Conservation (phyloP, 2,888 invertebrate genomes). For the Drosophila neotestacea region DNA sequence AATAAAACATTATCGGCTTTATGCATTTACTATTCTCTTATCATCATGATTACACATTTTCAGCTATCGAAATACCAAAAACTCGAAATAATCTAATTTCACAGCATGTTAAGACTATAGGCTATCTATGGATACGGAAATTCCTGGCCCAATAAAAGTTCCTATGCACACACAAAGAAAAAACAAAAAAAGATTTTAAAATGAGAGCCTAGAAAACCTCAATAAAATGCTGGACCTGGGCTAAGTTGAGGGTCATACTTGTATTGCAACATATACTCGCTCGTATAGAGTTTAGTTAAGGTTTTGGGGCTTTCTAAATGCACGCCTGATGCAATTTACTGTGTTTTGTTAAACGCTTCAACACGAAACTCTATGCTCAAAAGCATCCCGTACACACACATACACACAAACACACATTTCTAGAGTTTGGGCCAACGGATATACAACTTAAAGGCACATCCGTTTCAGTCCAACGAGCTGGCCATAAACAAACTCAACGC, state of each 20-base stretch:
- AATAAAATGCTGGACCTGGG: slow-evolving; percentile 45
- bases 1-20: slow-evolving; percentile 19
- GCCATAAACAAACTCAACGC: slow-evolving; percentile 73
- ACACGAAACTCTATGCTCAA: slow-evolving; percentile 68
- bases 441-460: slow-evolving; percentile 79
- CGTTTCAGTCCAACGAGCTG: slow-evolving; percentile 61
- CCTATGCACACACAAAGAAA: slow-evolving; percentile 8
- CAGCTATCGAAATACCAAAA: slow-evolving; percentile 24
- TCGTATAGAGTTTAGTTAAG: slow-evolving; percentile 27
- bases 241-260: slow-evolving; percentile 27
- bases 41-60: slow-evolving; percentile 39
- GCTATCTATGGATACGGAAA: slow-evolving; percentile 28
- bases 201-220: slow-evolving; percentile 24
- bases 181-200: not conserved
- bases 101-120: slow-evolving; percentile 47
- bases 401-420: slow-evolving; percentile 13
- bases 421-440: slow-evolving; percentile 56
- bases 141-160: slow-evolving; percentile 41
- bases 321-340: slow-evolving; percentile 75
- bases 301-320: slow-evolving; percentile 43
- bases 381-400: slow-evolving; percentile 38
- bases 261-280: slow-evolving; percentile 19
- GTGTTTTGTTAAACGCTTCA: slow-evolving; percentile 78
- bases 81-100: slow-evolving; percentile 52
- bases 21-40: slow-evolving; percentile 28